These are phyloP conservation scores for Meloidogyne chitwoodi DNA, from an alignment of 1,140 invertebrate genomes.

Conservation along the genomic window DNA sequence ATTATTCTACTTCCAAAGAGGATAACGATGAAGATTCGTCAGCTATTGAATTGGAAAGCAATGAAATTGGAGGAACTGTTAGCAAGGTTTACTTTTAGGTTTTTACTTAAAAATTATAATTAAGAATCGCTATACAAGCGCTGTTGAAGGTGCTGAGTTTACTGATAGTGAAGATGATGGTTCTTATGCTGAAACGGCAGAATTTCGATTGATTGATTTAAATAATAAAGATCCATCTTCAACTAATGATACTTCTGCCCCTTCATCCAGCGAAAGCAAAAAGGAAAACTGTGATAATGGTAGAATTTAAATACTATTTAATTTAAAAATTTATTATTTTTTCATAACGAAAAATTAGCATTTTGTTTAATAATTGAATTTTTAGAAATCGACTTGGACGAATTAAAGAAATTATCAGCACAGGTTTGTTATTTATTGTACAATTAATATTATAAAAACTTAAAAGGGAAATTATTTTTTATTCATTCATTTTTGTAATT, in stretches of 20 bases:
- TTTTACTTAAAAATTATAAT: neutral
- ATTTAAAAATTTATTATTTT: no score
- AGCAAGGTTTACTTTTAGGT: neutral
- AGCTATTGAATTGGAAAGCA: neutral
- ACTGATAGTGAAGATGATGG: constrained; percentile 17
- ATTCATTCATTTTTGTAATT: neutral
- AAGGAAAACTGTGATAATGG: neutral
- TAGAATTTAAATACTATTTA: no score
- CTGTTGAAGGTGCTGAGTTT: constrained; percentile 1
- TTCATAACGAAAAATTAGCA: no score
- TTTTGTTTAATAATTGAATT: no score
- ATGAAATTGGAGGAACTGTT: neutral
- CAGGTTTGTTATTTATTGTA: no score
- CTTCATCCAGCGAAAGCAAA: neutral
- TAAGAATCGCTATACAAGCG: neutral
- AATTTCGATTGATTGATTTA: neutral
- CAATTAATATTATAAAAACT: no score
- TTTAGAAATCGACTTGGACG: neutral
- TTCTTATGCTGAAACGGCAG: neutral
- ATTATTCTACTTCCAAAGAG: neutral
- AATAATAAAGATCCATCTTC: neutral
- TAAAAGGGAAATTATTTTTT: no score
- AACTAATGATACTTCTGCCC: neutral
- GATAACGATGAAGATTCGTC: neutral
- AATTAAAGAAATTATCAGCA: neutral